Evolutionary conservation across 1,140 invertebrate species (phyloP).

Genomic region (Aphelenchoides fujianensis): DNA sequence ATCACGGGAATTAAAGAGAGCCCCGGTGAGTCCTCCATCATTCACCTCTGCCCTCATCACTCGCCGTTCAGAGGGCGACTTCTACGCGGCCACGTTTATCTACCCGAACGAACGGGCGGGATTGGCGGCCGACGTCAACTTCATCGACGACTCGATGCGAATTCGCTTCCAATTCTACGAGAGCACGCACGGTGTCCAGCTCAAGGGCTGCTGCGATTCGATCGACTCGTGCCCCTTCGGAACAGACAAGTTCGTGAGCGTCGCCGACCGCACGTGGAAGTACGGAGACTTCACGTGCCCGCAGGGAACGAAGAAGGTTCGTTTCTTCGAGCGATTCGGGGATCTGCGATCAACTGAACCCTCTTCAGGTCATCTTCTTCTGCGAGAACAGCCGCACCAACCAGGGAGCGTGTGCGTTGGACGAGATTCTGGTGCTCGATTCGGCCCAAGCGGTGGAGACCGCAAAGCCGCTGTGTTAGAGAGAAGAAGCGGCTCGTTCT

Average conservation of each 20-base stretch:
- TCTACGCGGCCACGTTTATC: slow-evolving; percentile 60
- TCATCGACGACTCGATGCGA: slow-evolving; percentile 41
- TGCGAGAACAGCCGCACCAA: slow-evolving; percentile 62
- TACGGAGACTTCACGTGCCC: slow-evolving; percentile 56
- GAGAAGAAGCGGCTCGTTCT: no score
- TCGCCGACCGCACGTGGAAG: slow-evolving; percentile 59
- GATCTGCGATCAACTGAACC: slow-evolving; percentile 8
- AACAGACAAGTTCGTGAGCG: slow-evolving; percentile 60
- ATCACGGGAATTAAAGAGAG: slow-evolving; percentile 58
- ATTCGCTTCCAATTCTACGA: slow-evolving; percentile 61
- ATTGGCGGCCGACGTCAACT: slow-evolving; percentile 44
- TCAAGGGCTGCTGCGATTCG: slow-evolving; percentile 47
- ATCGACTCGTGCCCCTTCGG: slow-evolving; percentile 57
- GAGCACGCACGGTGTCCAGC: slow-evolving; percentile 60
- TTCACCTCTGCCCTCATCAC: slow-evolving; percentile 17
- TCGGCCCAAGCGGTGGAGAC: slow-evolving; percentile 23
- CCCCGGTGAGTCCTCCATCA: slow-evolving; percentile 38
- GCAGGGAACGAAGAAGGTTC: slow-evolving; percentile 57
- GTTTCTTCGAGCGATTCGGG: slow-evolving; percentile 1
- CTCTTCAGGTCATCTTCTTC: slow-evolving; percentile 58
- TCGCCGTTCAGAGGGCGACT: slow-evolving; percentile 54
- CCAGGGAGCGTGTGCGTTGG: slow-evolving; percentile 60
- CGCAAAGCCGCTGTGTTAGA: slow-evolving; percentile 38
- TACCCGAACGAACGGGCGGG: slow-evolving; percentile 60
- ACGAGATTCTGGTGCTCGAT: slow-evolving; percentile 59